Conservation (phyloP, 2,113 vertebrate species). For the Zosterops hypoxanthus region DNA sequence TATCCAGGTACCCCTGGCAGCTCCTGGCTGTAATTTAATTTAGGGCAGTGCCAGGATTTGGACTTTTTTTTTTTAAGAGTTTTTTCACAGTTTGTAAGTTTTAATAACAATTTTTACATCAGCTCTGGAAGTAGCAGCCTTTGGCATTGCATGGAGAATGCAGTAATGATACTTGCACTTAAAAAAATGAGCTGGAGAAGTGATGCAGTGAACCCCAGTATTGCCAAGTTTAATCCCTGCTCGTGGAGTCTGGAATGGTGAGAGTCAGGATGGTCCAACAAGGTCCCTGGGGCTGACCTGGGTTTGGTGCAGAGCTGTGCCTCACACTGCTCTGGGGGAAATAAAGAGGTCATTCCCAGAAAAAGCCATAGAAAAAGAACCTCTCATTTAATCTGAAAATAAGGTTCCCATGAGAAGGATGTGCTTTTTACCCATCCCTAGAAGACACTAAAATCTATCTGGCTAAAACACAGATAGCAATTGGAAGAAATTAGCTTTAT, state of each 20-base stretch:
- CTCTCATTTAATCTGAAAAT: background rate
- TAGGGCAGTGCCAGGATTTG: constrained; percentile 30
- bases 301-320: background rate
- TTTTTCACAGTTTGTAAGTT: constrained; percentile 39
- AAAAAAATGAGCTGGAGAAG: background rate
- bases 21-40: constrained; percentile 35
- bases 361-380: background rate
- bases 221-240: background rate
- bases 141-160: background rate
- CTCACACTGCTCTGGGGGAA: background rate
- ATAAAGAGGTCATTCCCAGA: background rate
- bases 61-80: background rate
- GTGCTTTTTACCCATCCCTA: constrained; percentile 4
- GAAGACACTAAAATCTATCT: constrained; percentile 1
- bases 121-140: background rate
- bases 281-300: background rate
- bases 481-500: constrained; percentile 42
- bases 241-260: background rate
- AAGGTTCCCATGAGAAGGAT: background rate
- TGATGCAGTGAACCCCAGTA: background rate
- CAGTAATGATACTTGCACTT: background rate
- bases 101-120: constrained; percentile 36
- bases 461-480: constrained; percentile 8
- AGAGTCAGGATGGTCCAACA: background rate
- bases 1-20: background rate